Evolutionary conservation across 2,797 vertebrate genomes (phyloP).

Genomic region (Hipposideros larvatus): DNA sequence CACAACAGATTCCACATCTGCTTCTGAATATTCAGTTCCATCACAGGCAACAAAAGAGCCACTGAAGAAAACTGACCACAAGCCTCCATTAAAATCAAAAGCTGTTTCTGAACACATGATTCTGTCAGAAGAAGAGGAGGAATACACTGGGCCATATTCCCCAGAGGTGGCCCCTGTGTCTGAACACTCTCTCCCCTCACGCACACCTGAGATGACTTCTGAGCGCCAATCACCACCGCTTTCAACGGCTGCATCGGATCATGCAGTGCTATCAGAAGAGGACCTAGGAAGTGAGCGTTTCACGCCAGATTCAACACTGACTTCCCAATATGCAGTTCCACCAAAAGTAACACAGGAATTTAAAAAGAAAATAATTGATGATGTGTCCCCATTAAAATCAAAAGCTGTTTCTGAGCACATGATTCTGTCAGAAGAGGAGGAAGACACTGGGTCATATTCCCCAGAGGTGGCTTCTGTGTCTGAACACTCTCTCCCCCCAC

Average conservation of each 20-base stretch:
- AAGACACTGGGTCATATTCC: constrained; percentile 47
- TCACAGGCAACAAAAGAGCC: not conserved
- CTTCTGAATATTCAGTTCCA: constrained; percentile 39
- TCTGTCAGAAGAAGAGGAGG: constrained; percentile 61
- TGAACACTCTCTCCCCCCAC: constrained; percentile 38
- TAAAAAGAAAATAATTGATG: not conserved
- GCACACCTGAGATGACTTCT: constrained; percentile 29
- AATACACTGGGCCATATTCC: constrained; percentile 47
- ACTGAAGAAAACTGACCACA: not conserved
- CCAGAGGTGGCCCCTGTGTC: constrained; percentile 40
- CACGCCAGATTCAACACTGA: not conserved
- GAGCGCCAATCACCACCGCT: not conserved
- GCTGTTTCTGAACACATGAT: constrained; percentile 44
- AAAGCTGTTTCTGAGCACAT: constrained; percentile 46
- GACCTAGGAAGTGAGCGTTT: not conserved
- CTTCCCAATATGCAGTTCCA: not conserved
- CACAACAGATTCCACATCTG: constrained; percentile 44
- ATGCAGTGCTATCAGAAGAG: constrained; percentile 17
- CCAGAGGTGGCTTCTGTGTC: constrained; percentile 39
- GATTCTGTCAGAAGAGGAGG: constrained; percentile 63
- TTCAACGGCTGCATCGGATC: constrained; percentile 36
- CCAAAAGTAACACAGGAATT: constrained; percentile 17
- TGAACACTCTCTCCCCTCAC: constrained; percentile 38
- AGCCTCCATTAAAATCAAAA: not conserved
- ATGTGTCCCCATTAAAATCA: not conserved